These are phyloP conservation scores for Falco novaeseelandiae DNA, from an alignment of 2,797 vertebrate genomes.

Conservation along the genomic window DNA sequence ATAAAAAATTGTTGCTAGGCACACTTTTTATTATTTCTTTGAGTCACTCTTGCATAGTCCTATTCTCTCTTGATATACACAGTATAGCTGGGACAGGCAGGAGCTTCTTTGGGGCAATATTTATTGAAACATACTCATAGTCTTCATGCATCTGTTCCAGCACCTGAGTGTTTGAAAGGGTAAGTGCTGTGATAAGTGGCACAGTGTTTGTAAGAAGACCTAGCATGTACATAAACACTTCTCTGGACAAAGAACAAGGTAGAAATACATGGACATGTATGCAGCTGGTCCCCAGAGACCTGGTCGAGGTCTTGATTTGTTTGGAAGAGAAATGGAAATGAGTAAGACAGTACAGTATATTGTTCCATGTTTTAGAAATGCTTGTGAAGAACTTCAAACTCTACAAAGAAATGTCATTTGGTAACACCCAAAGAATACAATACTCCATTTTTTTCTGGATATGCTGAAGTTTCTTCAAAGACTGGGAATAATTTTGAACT, in stretches of 20 bases:
- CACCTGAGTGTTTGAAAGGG: not conserved
- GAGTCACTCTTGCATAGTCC: not conserved
- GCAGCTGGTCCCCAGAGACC: not conserved
- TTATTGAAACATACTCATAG: not conserved
- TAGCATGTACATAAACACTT: not conserved
- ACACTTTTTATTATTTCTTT: not conserved
- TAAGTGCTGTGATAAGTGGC: not conserved
- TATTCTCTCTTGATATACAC: not conserved
- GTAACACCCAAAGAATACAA: not conserved
- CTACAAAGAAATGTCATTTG: not conserved
- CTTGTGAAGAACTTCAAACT: not conserved
- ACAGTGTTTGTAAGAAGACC: not conserved
- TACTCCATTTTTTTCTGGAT: not conserved
- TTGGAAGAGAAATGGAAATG: not conserved
- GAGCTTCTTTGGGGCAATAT: not conserved
- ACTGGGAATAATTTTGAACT: not conserved
- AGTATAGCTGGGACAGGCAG: not conserved
- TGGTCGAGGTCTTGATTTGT: not conserved
- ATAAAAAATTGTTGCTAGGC: not conserved
- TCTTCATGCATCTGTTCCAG: not conserved
- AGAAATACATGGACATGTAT: not conserved
- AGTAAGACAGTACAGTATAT: not conserved
- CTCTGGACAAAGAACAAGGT: not conserved
- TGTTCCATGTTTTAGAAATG: not conserved
- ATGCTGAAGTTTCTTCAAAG: not conserved